These are phyloP conservation scores for Ectropis crepuscularia DNA, from an alignment of 2,888 invertebrate species.

Conservation along the genomic window DNA sequence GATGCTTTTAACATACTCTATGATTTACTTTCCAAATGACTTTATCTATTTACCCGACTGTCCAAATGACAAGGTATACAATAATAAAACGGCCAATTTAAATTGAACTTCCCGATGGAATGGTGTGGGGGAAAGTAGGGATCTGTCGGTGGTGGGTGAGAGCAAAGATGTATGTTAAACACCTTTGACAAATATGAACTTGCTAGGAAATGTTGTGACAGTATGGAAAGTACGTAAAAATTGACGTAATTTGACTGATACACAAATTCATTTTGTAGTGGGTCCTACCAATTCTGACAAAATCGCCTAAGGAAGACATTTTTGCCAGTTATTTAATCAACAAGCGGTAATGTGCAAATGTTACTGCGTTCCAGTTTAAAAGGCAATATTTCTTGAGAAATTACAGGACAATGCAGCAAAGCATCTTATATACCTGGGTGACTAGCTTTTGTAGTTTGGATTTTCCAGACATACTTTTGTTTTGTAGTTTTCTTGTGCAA, in stretches of 20 bases:
- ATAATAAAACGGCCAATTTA: conserved; percentile 42
- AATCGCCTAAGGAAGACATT: too few relatives aligned
- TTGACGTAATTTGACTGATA: not conserved
- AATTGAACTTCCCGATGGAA: conserved; percentile 35
- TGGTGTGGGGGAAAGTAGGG: conserved; percentile 25
- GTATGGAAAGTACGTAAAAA: conserved; percentile 8
- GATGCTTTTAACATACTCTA: conserved; percentile 53
- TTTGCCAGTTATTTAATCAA: too few relatives aligned
- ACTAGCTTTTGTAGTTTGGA: too few relatives aligned
- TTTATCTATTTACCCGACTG: conserved; percentile 67
- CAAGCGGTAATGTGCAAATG: too few relatives aligned
- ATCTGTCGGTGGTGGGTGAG: conserved; percentile 46
- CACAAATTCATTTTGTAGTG: too few relatives aligned
- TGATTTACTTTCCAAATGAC: conserved; percentile 66
- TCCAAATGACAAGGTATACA: conserved; percentile 63
- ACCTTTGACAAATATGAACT: conserved; percentile 63
- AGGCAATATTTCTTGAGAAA: too few relatives aligned
- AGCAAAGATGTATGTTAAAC: conserved; percentile 53
- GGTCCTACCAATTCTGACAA: too few relatives aligned
- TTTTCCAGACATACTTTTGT: too few relatives aligned
- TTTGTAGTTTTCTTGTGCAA: too few relatives aligned
- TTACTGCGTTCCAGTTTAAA: too few relatives aligned
- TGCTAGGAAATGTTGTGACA: conserved; percentile 30
- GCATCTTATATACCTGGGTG: too few relatives aligned
- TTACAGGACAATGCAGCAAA: too few relatives aligned